These are phyloP conservation scores for Pachyramphus minor DNA, from an alignment of 2,113 vertebrate genomes.

Conservation along the genomic window DNA sequence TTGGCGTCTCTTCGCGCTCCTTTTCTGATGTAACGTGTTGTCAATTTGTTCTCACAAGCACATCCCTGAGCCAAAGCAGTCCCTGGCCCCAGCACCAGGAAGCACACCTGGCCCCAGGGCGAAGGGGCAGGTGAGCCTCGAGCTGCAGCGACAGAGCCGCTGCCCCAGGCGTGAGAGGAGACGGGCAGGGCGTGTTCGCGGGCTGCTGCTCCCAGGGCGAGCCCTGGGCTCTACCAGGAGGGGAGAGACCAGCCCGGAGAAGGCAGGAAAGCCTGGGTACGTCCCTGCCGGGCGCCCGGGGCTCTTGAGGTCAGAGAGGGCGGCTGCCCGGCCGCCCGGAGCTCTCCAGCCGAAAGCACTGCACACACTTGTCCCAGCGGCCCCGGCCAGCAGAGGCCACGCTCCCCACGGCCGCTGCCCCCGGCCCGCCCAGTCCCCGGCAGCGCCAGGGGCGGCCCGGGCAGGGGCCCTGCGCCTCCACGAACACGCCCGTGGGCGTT, in stretches of 20 bases:
- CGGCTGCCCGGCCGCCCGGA: not conserved
- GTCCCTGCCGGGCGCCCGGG: fast-evolving
- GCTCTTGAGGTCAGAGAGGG: not conserved
- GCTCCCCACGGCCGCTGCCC: not conserved
- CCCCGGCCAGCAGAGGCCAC: no score
- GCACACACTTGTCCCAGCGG: fast-evolving
- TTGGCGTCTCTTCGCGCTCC: not conserved
- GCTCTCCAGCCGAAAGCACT: no score
- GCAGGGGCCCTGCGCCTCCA: not conserved
- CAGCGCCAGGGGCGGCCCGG: not conserved
- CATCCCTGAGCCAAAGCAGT: not conserved
- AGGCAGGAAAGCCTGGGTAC: not conserved
- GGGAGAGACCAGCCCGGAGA: not conserved
- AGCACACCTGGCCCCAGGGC: fast-evolving
- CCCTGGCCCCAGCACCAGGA: not conserved
- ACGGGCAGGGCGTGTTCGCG: fast-evolving
- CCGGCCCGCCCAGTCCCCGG: not conserved
- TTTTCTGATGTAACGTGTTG: not conserved
- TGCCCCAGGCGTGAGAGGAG: fast-evolving
- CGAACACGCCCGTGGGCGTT: not conserved
- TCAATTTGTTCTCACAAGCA: not conserved
- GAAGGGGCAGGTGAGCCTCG: not conserved
- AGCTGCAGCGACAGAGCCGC: not conserved
- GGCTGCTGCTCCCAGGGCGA: not conserved
- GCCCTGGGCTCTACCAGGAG: not conserved